Evolutionary conservation across 2,888 invertebrate genomes (phyloP).

Genomic region (Xylota segnis): DNA sequence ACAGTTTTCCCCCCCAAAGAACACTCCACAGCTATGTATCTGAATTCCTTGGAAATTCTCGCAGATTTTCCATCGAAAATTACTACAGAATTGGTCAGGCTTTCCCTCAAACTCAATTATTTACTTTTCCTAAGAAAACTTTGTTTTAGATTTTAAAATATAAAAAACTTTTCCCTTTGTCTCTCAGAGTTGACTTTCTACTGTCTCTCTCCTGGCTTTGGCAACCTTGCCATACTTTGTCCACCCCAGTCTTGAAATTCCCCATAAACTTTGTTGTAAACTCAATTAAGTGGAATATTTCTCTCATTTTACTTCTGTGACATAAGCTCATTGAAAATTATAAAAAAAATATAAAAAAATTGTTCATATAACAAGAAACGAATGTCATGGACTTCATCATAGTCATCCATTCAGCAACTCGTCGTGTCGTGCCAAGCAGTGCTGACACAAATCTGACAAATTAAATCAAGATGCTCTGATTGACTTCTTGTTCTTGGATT

Average conservation of each 20-base stretch:
- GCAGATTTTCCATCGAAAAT: background rate
- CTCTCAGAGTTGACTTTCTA: slow-evolving; percentile 13
- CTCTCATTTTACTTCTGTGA: slow-evolving; percentile 11
- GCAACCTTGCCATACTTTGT: slow-evolving; percentile 11
- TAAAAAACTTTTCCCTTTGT: slow-evolving; percentile 9
- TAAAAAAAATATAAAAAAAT: background rate
- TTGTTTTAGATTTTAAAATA: background rate
- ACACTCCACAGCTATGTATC: background rate
- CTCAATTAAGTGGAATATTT: slow-evolving; percentile 47
- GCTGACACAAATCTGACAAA: slow-evolving; percentile 46
- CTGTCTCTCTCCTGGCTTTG: background rate
- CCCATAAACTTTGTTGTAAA: slow-evolving; percentile 22
- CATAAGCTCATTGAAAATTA: slow-evolving; percentile 43
- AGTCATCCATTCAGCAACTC: slow-evolving; percentile 2
- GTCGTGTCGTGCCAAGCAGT: background rate
- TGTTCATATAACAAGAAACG: background rate
- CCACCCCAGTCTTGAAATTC: background rate
- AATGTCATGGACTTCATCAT: background rate
- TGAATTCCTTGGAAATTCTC: background rate
- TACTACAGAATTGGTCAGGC: background rate
- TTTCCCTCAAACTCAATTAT: slow-evolving; percentile 16
- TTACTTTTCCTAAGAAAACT: slow-evolving; percentile 20
- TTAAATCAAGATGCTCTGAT: slow-evolving; percentile 59
- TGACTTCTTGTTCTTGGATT: slow-evolving; percentile 47
- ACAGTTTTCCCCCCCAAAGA: background rate